Evolutionary conservation across 2,113 vertebrate genomes (phyloP).

Genomic region (Tympanuchus pallidicinctus): DNA sequence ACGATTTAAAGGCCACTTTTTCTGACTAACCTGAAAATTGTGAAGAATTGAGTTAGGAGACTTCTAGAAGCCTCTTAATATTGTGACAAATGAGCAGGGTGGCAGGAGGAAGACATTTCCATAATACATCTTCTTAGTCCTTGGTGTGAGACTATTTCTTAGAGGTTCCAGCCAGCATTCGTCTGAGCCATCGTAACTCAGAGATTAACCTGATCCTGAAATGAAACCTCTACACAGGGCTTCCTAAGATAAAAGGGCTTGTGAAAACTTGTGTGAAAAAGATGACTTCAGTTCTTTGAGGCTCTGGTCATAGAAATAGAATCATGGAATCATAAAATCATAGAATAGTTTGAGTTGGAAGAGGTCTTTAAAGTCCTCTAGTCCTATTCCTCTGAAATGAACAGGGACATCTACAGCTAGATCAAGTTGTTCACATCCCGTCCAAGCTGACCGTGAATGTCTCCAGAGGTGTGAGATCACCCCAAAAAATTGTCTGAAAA

Average conservation of each 20-base stretch:
- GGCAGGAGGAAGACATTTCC: background rate
- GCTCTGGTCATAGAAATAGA: background rate
- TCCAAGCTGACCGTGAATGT: too few relatives aligned
- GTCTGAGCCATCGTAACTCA: background rate
- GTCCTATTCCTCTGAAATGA: too few relatives aligned
- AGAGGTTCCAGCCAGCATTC: background rate
- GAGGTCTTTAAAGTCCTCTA: too few relatives aligned
- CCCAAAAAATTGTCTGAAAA: background rate
- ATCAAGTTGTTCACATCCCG: too few relatives aligned
- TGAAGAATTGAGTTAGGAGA: background rate
- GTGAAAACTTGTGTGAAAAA: background rate
- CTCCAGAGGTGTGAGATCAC: too few relatives aligned
- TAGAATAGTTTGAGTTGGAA: too few relatives aligned
- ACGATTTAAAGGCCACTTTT: background rate
- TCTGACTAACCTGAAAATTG: background rate
- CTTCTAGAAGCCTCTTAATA: background rate
- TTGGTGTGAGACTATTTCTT: background rate
- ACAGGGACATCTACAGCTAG: too few relatives aligned
- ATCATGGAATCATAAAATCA: too few relatives aligned
- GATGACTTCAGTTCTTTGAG: background rate
- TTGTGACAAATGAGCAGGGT: too few relatives aligned
- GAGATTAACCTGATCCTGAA: background rate
- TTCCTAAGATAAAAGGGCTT: too few relatives aligned
- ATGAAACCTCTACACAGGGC: background rate
- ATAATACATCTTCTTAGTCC: background rate